phyloP scores from a whole-genome alignment of 2,888 invertebrate genomes.

The Ichneumoninae sp. region DNA sequence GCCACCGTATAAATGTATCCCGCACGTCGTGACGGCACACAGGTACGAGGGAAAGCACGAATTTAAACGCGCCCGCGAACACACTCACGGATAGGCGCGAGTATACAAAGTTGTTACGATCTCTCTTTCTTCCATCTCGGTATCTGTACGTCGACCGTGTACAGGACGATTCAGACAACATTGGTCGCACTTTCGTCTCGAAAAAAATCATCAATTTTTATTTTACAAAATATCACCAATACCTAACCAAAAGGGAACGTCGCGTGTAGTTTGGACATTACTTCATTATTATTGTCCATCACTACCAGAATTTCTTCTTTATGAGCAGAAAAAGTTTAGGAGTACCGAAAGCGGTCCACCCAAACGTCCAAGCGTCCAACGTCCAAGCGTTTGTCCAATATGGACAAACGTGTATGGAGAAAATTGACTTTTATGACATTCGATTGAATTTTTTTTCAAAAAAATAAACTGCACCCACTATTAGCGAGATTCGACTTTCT shows the following conservation, averaged over 20 bases:
- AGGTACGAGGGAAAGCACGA: slow-evolving; percentile 19
- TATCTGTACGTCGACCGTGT: slow-evolving; percentile 16
- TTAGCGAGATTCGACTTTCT: slow-evolving; percentile 19
- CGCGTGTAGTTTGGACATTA: background rate
- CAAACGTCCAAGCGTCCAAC: no score
- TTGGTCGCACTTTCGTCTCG: background rate
- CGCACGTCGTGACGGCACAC: slow-evolving; percentile 19
- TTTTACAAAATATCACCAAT: background rate
- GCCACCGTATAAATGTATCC: slow-evolving; percentile 22
- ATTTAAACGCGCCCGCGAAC: slow-evolving; percentile 51
- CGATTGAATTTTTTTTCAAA: background rate
- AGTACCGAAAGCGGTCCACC: background rate
- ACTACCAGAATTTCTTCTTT: background rate
- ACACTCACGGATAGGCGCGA: slow-evolving; percentile 33
- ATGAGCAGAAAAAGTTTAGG: background rate
- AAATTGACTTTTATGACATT: background rate
- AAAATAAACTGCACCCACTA: background rate
- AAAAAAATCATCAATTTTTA: background rate
- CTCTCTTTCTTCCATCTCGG: slow-evolving; percentile 47
- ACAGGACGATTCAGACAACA: slow-evolving; percentile 45
- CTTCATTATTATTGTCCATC: background rate
- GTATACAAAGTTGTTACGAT: slow-evolving; percentile 40
- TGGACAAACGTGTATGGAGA: background rate
- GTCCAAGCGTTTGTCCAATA: no score
- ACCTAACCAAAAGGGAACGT: background rate